These are phyloP conservation scores for Amphiduros pacificus DNA, from an alignment of 2,888 invertebrate genomes.

Conservation along the genomic window DNA sequence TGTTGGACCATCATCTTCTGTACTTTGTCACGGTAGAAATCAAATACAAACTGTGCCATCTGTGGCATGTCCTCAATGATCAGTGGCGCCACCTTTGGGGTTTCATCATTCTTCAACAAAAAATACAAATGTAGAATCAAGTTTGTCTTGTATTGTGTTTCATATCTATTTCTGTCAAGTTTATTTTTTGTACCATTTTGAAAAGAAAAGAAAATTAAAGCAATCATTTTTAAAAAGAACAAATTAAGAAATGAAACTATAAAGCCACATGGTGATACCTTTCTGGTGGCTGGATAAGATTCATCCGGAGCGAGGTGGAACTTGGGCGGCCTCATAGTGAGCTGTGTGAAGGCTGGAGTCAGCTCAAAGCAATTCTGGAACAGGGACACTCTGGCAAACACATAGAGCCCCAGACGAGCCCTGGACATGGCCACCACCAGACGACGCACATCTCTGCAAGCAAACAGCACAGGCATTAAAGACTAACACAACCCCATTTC, in stretches of 20 bases:
- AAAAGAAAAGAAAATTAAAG: too few relatives aligned
- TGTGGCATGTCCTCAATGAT: slow-evolving; percentile 85
- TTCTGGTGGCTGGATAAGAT: slow-evolving; percentile 70
- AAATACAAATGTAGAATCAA: too few relatives aligned
- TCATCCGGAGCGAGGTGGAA: slow-evolving; percentile 81
- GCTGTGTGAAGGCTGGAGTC: slow-evolving; percentile 79
- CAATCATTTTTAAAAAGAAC: too few relatives aligned
- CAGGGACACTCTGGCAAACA: slow-evolving; percentile 88
- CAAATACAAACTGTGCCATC: slow-evolving; percentile 93
- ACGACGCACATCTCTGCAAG: slow-evolving; percentile 81
- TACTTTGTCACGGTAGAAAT: slow-evolving; percentile 69
- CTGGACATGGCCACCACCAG: slow-evolving; percentile 97
- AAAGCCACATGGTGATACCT: too few relatives aligned
- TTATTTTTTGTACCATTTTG: too few relatives aligned
- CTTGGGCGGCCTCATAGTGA: slow-evolving; percentile 76
- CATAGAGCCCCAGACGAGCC: slow-evolving; percentile 92
- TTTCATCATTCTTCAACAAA: slow-evolving; percentile 33
- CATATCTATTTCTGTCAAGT: too few relatives aligned
- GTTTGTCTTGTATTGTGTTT: too few relatives aligned
- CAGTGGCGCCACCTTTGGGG: slow-evolving; percentile 60
- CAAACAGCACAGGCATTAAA: too few relatives aligned
- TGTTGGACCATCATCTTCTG: slow-evolving; percentile 20
- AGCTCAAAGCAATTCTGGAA: slow-evolving; percentile 97
- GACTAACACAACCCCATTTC: too few relatives aligned
- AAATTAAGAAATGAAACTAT: too few relatives aligned